Evolutionary conservation across 2,113 vertebrate genomes (phyloP).

Genomic region (Cranoglanis bouderius): DNA sequence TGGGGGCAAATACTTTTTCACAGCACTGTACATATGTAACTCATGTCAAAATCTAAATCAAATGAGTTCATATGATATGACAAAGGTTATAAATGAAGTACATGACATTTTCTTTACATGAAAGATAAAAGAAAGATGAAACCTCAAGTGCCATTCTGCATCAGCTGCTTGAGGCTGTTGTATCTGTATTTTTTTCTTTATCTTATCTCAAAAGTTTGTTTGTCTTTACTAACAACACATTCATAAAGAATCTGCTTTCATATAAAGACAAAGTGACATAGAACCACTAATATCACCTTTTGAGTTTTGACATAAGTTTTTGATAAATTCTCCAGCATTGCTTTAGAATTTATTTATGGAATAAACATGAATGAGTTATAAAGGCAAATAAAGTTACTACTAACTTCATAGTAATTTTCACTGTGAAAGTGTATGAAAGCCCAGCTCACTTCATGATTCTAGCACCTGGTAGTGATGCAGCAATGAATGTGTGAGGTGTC

Average conservation of each 20-base stretch:
- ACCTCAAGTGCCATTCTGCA: background rate
- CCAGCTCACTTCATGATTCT: background rate
- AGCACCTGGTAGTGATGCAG: constrained; percentile 15
- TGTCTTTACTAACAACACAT: background rate
- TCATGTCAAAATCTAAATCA: background rate
- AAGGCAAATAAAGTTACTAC: background rate
- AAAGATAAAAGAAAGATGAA: background rate
- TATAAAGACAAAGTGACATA: too few species aligned
- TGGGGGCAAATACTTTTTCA: too few species aligned
- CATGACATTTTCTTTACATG: too few species aligned
- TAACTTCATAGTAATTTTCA: background rate
- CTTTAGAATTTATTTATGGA: background rate
- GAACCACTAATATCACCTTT: too few species aligned
- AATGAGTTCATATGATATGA: background rate
- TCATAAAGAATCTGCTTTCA: background rate
- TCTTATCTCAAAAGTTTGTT: too few species aligned
- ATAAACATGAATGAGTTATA: background rate
- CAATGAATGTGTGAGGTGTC: constrained; percentile 55
- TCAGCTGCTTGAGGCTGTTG: background rate
- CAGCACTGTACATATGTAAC: too few species aligned
- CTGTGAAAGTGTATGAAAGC: background rate
- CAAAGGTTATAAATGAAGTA: too few species aligned
- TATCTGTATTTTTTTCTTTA: background rate
- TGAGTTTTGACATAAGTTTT: background rate
- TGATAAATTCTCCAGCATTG: background rate